These are phyloP conservation scores for Actias luna DNA, from an alignment of 2,888 invertebrate species.

Conservation along the genomic window DNA sequence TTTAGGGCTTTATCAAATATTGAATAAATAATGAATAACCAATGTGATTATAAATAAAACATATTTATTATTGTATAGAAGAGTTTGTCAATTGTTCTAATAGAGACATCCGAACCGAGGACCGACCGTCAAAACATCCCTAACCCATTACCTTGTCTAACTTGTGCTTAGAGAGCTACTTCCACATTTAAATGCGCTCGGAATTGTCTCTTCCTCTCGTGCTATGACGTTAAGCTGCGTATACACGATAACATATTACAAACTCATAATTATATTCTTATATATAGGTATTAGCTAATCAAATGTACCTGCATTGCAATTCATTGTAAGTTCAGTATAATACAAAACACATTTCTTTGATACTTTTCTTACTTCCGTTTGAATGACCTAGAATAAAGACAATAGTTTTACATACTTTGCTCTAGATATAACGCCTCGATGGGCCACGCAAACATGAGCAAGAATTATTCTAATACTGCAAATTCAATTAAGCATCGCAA, in stretches of 20 bases:
- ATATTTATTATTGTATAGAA: conserved; percentile 5
- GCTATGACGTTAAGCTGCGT: conserved; percentile 30
- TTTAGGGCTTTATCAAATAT: neutral
- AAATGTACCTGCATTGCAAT: too few species aligned
- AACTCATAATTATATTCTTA: neutral
- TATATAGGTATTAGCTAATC: too few species aligned
- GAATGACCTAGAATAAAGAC: too few species aligned
- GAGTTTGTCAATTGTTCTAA: conserved; percentile 54
- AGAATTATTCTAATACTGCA: too few species aligned
- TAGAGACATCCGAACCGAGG: conserved; percentile 64
- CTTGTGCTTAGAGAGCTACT: conserved; percentile 54
- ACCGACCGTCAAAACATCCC: conserved; percentile 69
- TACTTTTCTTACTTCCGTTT: too few species aligned
- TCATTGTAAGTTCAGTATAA: too few species aligned
- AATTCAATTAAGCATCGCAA: too few species aligned
- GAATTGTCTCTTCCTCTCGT: conserved; percentile 75
- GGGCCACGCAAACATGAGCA: too few species aligned
- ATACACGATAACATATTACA: conserved; percentile 19
- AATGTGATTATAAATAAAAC: conserved; percentile 6
- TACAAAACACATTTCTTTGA: too few species aligned
- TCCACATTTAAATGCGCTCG: conserved; percentile 57
- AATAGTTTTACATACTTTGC: too few species aligned
- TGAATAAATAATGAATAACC: neutral
- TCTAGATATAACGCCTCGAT: too few species aligned
- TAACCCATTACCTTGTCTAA: conserved; percentile 51